Percentiles rank a stretch among this genome's conserved stretches.
Evolutionary conservation across 2,797 vertebrate genomes (phyloP).

Genomic region (Rhinophrynus dorsalis): DNA sequence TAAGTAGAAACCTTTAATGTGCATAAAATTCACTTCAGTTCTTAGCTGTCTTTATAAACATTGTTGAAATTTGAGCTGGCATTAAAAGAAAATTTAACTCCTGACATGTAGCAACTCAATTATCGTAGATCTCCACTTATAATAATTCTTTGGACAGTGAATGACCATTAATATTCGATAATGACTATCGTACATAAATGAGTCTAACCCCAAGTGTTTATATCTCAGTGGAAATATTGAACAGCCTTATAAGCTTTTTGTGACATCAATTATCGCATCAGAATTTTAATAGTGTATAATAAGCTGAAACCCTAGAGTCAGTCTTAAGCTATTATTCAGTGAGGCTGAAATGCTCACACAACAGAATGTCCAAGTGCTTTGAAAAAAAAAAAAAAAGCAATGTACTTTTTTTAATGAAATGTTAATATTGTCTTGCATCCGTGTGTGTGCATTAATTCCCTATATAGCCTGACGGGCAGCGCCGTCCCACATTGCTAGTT

Average conservation of each 20-base stretch:
- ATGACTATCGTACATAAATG: conserved; percentile 15
- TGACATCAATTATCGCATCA: conserved; percentile 42
- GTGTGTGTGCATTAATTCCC: no score
- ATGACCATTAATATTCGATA: conserved; percentile 21
- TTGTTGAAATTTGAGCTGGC: not conserved
- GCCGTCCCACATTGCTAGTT: no score
- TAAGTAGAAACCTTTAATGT: no score
- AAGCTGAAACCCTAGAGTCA: conserved; percentile 18
- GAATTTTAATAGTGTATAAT: conserved; percentile 42
- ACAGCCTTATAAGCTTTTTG: conserved; percentile 24
- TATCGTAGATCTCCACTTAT: conserved; percentile 5
- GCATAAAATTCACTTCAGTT: no score
- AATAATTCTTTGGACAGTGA: not conserved
- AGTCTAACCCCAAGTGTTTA: conserved; percentile 5
- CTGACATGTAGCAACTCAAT: no score
- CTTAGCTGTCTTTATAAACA: no score
- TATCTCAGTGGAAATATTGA: conserved; percentile 22
- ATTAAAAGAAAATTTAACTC: not conserved
- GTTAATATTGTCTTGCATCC: no score
- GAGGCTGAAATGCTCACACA: conserved; percentile 10
- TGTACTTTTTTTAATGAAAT: no score
- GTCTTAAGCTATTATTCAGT: conserved; percentile 31
- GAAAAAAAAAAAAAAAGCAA: conserved; percentile 7
- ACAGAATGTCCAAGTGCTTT: not conserved
- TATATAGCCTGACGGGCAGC: no score